phyloP scores from a whole-genome alignment of 2,888 invertebrate species.

The Diarsia rubi region DNA sequence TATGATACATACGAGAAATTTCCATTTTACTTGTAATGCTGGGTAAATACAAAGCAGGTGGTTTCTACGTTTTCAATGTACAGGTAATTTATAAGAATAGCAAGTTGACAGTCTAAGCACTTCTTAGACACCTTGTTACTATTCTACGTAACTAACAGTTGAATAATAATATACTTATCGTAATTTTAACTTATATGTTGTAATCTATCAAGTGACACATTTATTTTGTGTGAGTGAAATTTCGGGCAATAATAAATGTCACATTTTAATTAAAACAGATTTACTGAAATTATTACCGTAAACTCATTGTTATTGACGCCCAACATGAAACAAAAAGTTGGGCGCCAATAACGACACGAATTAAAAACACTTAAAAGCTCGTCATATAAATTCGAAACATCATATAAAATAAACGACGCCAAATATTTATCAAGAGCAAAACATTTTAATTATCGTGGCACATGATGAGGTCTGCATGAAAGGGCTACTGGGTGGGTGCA shows the following conservation, averaged over 20 bases:
- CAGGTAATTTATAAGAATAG: constrained; percentile 51
- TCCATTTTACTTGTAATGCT: constrained; percentile 56
- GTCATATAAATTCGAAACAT: constrained; percentile 15
- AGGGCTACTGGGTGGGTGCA: constrained; percentile 87
- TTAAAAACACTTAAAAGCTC: neutral
- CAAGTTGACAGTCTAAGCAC: constrained; percentile 46
- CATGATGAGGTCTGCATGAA: constrained; percentile 84
- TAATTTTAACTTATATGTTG: neutral
- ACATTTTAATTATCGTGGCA: constrained; percentile 83
- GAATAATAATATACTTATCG: too few relatives aligned
- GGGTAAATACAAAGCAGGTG: constrained; percentile 50
- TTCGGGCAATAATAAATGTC: neutral
- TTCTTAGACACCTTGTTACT: constrained; percentile 43
- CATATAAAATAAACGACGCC: constrained; percentile 46
- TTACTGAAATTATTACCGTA: neutral
- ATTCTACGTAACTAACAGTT: constrained; percentile 9
- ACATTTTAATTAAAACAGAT: neutral
- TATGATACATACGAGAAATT: constrained; percentile 57
- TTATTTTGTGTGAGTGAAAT: too few relatives aligned
- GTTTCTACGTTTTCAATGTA: constrained; percentile 39
- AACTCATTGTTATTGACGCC: constrained; percentile 21
- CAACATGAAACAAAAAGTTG: constrained; percentile 28
- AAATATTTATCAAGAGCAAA: constrained; percentile 68
- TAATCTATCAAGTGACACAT: neutral
- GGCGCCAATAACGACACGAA: constrained; percentile 17